phyloP scores from a whole-genome alignment of 2,888 invertebrate genomes.

The Resseliella maxima region DNA sequence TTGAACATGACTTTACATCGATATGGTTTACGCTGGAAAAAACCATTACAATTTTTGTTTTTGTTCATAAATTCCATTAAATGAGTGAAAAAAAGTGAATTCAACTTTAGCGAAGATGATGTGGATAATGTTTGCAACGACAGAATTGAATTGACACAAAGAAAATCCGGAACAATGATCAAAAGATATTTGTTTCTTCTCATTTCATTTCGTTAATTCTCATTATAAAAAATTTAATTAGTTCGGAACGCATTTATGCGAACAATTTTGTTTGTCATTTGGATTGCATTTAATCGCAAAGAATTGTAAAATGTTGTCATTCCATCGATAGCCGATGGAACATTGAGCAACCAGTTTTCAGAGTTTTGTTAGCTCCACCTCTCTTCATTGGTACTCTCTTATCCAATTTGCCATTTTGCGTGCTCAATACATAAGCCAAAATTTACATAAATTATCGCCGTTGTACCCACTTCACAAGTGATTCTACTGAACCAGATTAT shows the following conservation, averaged over 20 bases:
- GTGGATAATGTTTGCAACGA: too few species aligned
- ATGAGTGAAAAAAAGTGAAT: neutral
- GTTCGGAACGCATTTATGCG: neutral
- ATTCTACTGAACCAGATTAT: slow-evolving; percentile 34
- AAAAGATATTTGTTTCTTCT: neutral
- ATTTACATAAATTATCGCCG: slow-evolving; percentile 48
- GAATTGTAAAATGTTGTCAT: neutral
- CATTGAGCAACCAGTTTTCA: slow-evolving; percentile 42
- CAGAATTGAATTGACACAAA: neutral
- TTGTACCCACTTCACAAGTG: neutral
- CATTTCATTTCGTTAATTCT: neutral
- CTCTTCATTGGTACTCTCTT: neutral
- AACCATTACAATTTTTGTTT: neutral
- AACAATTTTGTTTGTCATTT: neutral
- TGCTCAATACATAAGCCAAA: neutral
- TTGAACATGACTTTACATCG: slow-evolving; percentile 34
- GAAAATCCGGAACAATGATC: slow-evolving; percentile 16
- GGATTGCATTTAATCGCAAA: neutral
- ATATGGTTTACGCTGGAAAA: neutral
- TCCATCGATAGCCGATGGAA: neutral
- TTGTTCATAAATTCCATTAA: neutral
- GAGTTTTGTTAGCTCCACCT: slow-evolving; percentile 43
- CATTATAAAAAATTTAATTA: slow-evolving; percentile 16
- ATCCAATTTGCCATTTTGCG: neutral
- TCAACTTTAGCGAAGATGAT: neutral